Base-by-base conservation (phyloP, 2,797 vertebrate species). In the Notamacropus eugenii region DNA sequence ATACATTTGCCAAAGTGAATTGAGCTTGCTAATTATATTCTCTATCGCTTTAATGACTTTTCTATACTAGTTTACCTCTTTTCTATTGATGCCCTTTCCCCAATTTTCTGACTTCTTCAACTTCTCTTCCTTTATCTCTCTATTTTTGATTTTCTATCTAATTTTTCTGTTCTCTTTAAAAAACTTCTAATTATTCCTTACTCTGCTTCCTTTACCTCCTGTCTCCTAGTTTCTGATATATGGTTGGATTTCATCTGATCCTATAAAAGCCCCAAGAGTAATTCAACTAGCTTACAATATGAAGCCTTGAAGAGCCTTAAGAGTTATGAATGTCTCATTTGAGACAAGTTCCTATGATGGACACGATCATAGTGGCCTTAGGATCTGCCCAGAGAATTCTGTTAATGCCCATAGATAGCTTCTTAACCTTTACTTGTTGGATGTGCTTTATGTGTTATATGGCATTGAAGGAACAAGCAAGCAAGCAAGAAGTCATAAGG, bases 361-460 rank as follows among this genome's bases (percentile, higher is more conserved):
- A 29, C 52, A 55, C 55, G 4, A 31, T 46, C 0, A 82, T 24
- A 82, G 9, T 19, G 67, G 90, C 74, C 94, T 54, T 93, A 94
- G 93, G 55, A 40, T 82, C 40, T 82, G 8, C 40, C 74, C 40
- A 24, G n/a, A 82, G 74, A 82, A 82, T 82, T 82, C 40, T 55
- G 16, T 59, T 94, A 31, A 31, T 97, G 91, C 92, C 34, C 5
- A 54, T 46, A 67, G n/a, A 95, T 54, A 87, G 95, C 58, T 91
- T 2, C 0, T 52, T 0, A 16, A 55, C 55, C 82, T 97, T 92
- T 92, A 14, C 54, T 90, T 91, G 90, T 40, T 57, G 91, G 55
- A 94, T 50, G 92, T 96, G 96, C 96, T 96, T 95, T 96, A 90
- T 82, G 52, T 34, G 54, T 90, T 56, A 92, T 90, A 46, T 87